Evolutionary conservation across 53 echinoderm and acorn worm genomes (phyloP), one percentile per base, ranked within the genome.

Genomic region (Temnopleurus reevesii): DNA sequence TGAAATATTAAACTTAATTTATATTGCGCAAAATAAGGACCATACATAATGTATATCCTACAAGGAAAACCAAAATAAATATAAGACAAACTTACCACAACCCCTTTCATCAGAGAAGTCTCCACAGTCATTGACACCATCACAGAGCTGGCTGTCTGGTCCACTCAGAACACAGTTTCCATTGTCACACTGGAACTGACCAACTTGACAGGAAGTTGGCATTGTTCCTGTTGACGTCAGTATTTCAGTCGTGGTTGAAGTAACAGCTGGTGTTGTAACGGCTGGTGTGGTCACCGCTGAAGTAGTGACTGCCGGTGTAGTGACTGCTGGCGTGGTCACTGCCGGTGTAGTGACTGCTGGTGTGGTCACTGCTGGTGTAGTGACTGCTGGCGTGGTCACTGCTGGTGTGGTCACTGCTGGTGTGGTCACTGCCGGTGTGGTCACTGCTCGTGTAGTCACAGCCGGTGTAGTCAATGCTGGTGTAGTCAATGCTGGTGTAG

Each of bases 51-150:
- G n/a, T n/a, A n/a, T n/a, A n/a, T n/a, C n/a, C n/a, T n/a, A n/a
- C n/a, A n/a, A n/a, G n/a, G n/a, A n/a, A n/a, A n/a, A n/a, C n/a
- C n/a, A n/a, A n/a, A n/a, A n/a, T n/a, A n/a, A n/a, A n/a, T n/a
- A n/a, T n/a, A n/a, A n/a, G n/a, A n/a, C n/a, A n/a, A 55, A 55
- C 96, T 91, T 56, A 96, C 96, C 96, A 90, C 96, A 96, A 77
- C 94, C 94, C 35, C 76, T 86, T 87, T 96, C 96, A 89, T 96
- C 96, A 7, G 94, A 92, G 47, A 51, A 94, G 57, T 96, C 94
- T 12, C 92, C 94, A 46, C 96, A 96, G 77, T 96, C 92, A 59
- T 92, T 91, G 55, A 89, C 26, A 17, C 94, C 94, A 86, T 96
- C 83, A 58, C 96, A 96, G 21, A 96, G 96, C 53, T 92, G 90